Evolutionary conservation across 2,113 vertebrate species (phyloP).

Genomic region (Nestor notabilis): DNA sequence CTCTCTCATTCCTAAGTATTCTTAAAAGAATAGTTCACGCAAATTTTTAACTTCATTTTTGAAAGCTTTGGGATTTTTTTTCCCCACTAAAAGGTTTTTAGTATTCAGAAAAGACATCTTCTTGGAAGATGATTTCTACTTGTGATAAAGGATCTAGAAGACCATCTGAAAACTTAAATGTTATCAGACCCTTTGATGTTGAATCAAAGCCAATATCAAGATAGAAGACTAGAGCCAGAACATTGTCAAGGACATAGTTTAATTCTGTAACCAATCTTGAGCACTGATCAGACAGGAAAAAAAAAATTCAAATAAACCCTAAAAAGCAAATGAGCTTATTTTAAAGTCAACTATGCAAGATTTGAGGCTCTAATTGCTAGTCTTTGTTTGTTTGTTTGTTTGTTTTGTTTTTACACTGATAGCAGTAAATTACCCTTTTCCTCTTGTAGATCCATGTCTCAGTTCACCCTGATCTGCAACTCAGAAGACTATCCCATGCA

Average conservation of each 20-base stretch:
- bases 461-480: not conserved
- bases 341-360: not conserved
- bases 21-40: not conserved
- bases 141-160: not conserved
- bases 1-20: not conserved
- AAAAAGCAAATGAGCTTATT: not conserved
- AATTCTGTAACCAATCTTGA: not conserved
- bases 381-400: not conserved
- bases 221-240: not conserved
- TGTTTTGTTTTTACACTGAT: not conserved
- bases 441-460: not conserved
- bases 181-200: not conserved
- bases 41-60: not conserved
- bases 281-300: not conserved
- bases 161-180: not conserved
- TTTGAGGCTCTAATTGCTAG: not conserved
- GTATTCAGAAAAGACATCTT: not conserved
- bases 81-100: not conserved
- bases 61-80: not conserved
- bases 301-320: not conserved
- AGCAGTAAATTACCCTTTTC: not conserved
- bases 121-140: not conserved
- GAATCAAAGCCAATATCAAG: not conserved
- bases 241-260: not conserved
- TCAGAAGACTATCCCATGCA: not conserved